A percentile compares a stretch with the other conserved stretches of the same genome.
These are phyloP conservation scores for Campaea margaritaria DNA, from an alignment of 2,888 invertebrate species.

Conservation along the genomic window DNA sequence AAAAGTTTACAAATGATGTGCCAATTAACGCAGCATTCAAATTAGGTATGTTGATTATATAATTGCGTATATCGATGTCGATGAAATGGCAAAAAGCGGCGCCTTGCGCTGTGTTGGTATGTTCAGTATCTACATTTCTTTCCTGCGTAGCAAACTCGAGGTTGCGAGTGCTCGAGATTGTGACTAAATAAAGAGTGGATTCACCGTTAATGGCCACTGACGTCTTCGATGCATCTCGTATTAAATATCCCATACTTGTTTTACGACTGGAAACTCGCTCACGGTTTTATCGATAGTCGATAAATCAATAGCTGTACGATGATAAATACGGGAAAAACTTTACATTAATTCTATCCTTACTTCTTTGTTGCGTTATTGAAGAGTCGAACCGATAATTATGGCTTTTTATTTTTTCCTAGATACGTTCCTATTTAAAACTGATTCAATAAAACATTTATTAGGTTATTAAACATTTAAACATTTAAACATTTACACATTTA, in stretches of 20 bases:
- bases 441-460: too few relatives aligned
- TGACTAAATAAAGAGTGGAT: conserved; percentile 72
- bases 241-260: conserved; percentile 63
- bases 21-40: conserved; percentile 61
- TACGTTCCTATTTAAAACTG: too few relatives aligned
- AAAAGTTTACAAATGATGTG: conserved; percentile 58
- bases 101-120: conserved; percentile 47
- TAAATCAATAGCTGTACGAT: conserved; percentile 17
- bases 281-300: conserved; percentile 56
- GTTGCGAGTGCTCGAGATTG: conserved; percentile 58
- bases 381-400: too few relatives aligned
- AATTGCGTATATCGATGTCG: conserved; percentile 59
- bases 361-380: not conserved
- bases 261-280: conserved; percentile 36
- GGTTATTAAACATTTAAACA: too few relatives aligned
- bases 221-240: conserved; percentile 67
- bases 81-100: conserved; percentile 54
- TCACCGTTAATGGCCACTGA: conserved; percentile 72
- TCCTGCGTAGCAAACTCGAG: conserved; percentile 46
- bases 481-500: too few relatives aligned
- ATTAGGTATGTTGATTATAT: conserved; percentile 60
- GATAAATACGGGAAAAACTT: not conserved
- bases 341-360: not conserved
- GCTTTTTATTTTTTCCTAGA: too few relatives aligned
- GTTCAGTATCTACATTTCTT: conserved; percentile 53